Evolutionary conservation across 2,113 vertebrate species (phyloP).

Genomic region (Peucedramus taeniatus): DNA sequence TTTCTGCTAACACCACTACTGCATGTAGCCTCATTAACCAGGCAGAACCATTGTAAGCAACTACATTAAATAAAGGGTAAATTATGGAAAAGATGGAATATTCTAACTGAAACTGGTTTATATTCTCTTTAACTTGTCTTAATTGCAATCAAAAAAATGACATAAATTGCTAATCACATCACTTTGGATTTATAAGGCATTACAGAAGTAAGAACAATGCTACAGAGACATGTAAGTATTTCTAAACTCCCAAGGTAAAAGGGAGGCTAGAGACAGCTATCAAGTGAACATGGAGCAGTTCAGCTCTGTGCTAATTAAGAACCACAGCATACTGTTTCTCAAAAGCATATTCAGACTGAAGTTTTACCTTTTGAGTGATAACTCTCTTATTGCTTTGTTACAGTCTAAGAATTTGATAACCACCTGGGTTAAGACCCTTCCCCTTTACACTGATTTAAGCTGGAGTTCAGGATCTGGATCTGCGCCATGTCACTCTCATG

Average conservation of each 20-base stretch:
- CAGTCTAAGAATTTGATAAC: slow-evolving; percentile 12
- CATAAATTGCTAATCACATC: neutral
- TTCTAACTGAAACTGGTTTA: neutral
- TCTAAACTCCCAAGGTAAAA: neutral
- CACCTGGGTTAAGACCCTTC: neutral
- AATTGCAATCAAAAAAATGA: slow-evolving; percentile 51
- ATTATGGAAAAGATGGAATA: neutral
- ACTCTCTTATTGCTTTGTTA: slow-evolving; percentile 1
- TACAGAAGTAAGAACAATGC: neutral
- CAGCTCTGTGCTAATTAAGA: neutral
- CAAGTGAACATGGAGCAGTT: neutral
- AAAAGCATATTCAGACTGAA: neutral
- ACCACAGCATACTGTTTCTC: neutral
- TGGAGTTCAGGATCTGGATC: neutral
- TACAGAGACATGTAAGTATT: neutral
- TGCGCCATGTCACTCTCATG: neutral
- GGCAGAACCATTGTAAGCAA: neutral
- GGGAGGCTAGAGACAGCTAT: neutral
- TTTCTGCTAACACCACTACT: slow-evolving; percentile 30
- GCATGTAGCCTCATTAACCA: slow-evolving; percentile 31
- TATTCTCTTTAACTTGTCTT: neutral
- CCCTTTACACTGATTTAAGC: neutral
- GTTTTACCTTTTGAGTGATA: slow-evolving; percentile 6
- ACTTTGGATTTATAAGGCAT: neutral
- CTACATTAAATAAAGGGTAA: neutral